A percentile compares a stretch with the other conserved stretches of the same genome.
These are phyloP conservation scores for Porites australiensis DNA, from an alignment of 64 coral and sea anemone species.

Conservation along the genomic window DNA sequence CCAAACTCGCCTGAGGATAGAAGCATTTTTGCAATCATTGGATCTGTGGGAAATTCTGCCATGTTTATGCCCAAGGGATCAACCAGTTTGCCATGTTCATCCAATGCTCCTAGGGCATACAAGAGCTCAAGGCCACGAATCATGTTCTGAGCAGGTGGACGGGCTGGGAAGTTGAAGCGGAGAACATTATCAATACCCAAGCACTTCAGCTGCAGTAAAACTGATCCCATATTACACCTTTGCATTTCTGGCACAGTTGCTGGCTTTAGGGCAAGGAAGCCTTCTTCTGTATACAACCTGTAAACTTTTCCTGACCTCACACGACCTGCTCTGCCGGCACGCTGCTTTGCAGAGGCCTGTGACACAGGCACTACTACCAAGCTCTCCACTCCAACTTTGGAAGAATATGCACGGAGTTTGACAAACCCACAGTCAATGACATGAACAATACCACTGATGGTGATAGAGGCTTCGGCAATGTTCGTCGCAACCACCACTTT, in stretches of 20 bases:
- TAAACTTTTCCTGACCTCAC: constrained; percentile 93
- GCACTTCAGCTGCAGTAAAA: constrained; percentile 90
- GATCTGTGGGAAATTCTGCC: constrained; percentile 94
- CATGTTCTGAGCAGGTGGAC: constrained; percentile 95
- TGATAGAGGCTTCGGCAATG: constrained; percentile 97
- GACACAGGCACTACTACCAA: constrained; percentile 87
- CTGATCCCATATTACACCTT: constrained; percentile 74
- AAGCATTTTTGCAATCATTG: constrained; percentile 98
- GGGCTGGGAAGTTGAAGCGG: constrained; percentile 92
- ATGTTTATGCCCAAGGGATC: constrained; percentile 92
- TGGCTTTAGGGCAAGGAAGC: constrained; percentile 55
- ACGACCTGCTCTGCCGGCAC: constrained; percentile 94
- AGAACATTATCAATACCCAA: constrained; percentile 98
- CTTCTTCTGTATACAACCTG: constrained; percentile 90
- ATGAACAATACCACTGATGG: constrained; percentile 96
- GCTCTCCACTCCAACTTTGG: constrained; percentile 90
- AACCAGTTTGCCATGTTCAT: constrained; percentile 81
- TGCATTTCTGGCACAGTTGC: constrained; percentile 83
- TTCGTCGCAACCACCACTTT: constrained; percentile 98
- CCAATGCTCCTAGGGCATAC: constrained; percentile 93
- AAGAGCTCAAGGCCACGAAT: constrained; percentile 91
- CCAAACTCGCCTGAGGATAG: constrained; percentile 93
- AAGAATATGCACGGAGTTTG: constrained; percentile 90
- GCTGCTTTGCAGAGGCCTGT: constrained; percentile 94
- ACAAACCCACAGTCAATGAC: constrained; percentile 99